A percentile compares a stretch with the other conserved stretches of the same genome.
Evolutionary conservation across 2,888 invertebrate genomes (phyloP).

Genomic region (Ceramica pisi): DNA sequence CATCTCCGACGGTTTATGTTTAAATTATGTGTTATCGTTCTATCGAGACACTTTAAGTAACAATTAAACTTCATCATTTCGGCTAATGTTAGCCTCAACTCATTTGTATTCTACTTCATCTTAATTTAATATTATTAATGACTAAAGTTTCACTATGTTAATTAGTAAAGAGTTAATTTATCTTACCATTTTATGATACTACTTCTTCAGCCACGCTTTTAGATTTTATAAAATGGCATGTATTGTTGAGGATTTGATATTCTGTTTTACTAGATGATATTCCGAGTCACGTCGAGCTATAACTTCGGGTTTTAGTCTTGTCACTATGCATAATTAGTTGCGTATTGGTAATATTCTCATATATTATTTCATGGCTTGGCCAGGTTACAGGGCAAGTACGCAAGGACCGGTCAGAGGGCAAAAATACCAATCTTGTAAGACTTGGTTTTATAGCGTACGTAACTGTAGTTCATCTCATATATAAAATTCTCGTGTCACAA

Average conservation of each 20-base stretch:
- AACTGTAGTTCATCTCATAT: too few species aligned
- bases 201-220: constrained; percentile 28
- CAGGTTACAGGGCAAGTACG: constrained; percentile 14
- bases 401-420: constrained; percentile 14
- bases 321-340: constrained; percentile 36
- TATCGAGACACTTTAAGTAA: constrained; percentile 46
- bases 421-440: constrained; percentile 4
- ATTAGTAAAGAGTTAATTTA: constrained; percentile 14
- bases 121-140: constrained; percentile 48
- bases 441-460: not conserved
- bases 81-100: constrained; percentile 48
- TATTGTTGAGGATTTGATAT: constrained; percentile 9
- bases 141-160: constrained; percentile 33
- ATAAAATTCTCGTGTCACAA: too few species aligned
- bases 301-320: constrained; percentile 29
- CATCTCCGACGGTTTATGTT: constrained; percentile 50
- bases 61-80: constrained; percentile 56
- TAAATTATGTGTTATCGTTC: constrained; percentile 54
- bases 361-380: constrained; percentile 26
- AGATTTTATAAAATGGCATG: constrained; percentile 9
- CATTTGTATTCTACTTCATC: constrained; percentile 56
- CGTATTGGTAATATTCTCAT: constrained; percentile 34
- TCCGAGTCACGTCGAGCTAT: constrained; percentile 44
- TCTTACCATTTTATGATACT: constrained; percentile 20
- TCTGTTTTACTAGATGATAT: constrained; percentile 23